Percentiles rank a stretch among this genome's conserved stretches.
Evolutionary conservation across 2,113 vertebrate genomes (phyloP).

Genomic region (Pseudopipra pipra): DNA sequence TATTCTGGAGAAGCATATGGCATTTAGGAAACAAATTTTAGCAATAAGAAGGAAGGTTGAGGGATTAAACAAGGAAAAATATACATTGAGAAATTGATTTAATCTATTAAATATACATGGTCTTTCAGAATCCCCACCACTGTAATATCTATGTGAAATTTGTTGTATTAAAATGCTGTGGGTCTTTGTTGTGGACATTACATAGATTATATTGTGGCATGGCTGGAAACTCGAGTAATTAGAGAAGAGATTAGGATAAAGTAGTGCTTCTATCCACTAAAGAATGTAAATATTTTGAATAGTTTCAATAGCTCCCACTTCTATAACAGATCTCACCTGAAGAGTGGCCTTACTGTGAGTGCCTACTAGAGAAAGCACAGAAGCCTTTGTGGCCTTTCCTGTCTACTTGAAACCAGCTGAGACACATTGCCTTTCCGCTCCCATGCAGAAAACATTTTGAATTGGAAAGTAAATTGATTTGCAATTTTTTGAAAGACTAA

Average conservation of each 20-base stretch:
- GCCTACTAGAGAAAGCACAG: background rate
- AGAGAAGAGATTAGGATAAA: constrained; percentile 56
- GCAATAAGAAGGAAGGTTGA: background rate
- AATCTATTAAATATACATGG: background rate
- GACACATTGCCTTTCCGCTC: background rate
- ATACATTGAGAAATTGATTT: background rate
- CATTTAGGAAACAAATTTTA: background rate
- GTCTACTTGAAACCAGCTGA: background rate
- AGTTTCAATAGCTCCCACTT: constrained; percentile 40
- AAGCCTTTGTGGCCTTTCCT: background rate
- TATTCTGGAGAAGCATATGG: background rate
- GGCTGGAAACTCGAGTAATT: constrained; percentile 38
- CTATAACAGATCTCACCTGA: constrained; percentile 39
- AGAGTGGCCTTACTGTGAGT: constrained; percentile 8
- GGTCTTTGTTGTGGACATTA: background rate
- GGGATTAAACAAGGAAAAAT: background rate
- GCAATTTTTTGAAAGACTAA: background rate
- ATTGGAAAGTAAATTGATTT: background rate
- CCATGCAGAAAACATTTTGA: background rate
- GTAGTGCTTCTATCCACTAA: constrained; percentile 32
- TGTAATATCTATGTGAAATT: background rate
- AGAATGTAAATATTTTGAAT: constrained; percentile 72
- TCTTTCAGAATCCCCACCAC: background rate
- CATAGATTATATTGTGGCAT: background rate
- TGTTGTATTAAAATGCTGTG: background rate